Percentiles rank a stretch among this genome's conserved stretches.
phyloP scores from a whole-genome alignment of 2,797 vertebrate genomes.

The Gallinago solitaria region DNA sequence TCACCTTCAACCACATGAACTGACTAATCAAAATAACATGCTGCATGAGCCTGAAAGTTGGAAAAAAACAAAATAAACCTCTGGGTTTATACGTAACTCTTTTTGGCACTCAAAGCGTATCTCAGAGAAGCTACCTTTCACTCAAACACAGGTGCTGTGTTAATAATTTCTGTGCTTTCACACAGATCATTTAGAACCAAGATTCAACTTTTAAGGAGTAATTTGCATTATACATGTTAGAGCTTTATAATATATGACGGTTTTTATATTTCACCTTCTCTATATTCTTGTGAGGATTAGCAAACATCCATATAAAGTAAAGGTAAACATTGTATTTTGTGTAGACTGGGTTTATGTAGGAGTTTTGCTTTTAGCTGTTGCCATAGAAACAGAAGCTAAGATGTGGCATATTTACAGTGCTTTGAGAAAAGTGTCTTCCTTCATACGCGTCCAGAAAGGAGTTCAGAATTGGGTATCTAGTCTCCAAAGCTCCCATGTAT shows the following conservation, averaged over 20 bases:
- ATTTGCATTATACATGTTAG: not conserved
- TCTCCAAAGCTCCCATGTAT: not conserved
- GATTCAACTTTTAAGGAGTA: not conserved
- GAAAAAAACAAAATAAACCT: not conserved
- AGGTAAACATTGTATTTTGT: slow-evolving; percentile 8
- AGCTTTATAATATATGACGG: not conserved
- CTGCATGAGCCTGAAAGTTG: not conserved
- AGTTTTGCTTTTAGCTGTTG: not conserved
- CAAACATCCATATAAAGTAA: not conserved
- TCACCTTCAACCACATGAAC: not conserved
- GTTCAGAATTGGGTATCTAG: not conserved
- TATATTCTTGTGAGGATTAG: not conserved
- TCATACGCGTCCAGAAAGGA: not conserved
- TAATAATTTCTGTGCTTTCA: not conserved
- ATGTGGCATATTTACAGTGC: not conserved
- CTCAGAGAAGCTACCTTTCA: not conserved
- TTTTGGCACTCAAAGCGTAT: not conserved
- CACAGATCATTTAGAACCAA: not conserved
- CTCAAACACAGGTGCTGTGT: not conserved
- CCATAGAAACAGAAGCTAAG: slow-evolving; percentile 6
- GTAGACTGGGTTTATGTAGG: not conserved
- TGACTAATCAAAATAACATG: slow-evolving; percentile 31
- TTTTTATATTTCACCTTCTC: not conserved
- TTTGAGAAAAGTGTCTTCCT: not conserved
- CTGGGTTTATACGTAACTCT: not conserved